Evolutionary conservation across 2,888 invertebrate species (phyloP).

Genomic region (Neoitamus cyanurus): DNA sequence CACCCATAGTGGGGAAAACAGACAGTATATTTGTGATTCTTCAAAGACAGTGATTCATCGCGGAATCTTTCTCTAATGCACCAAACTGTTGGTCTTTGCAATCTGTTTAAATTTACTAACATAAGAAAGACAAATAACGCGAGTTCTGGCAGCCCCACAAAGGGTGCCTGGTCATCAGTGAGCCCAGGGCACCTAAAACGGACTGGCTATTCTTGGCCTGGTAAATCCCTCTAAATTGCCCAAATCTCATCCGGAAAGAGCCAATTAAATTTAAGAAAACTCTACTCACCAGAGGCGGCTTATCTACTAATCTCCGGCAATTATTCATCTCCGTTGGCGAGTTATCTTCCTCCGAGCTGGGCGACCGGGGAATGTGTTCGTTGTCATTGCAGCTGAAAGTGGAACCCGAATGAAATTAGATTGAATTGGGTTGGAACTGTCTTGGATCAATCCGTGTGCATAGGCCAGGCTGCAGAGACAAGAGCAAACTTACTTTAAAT

Average conservation of each 20-base stretch:
- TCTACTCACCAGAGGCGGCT: slow-evolving; percentile 75
- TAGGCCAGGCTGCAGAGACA: neutral
- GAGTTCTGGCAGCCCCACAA: neutral
- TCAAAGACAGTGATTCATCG: too few species aligned
- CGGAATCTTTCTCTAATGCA: neutral
- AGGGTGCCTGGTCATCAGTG: neutral
- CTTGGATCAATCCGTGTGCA: neutral
- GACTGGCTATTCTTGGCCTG: neutral
- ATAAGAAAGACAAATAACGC: neutral
- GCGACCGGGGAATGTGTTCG: slow-evolving; percentile 60
- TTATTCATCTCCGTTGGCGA: slow-evolving; percentile 89
- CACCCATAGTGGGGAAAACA: too few species aligned
- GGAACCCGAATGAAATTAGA: neutral
- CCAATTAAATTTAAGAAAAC: slow-evolving; percentile 1
- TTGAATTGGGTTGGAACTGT: neutral
- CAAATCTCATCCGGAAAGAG: neutral
- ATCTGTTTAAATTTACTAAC: neutral
- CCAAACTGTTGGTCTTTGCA: neutral
- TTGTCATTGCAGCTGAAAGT: slow-evolving; percentile 52
- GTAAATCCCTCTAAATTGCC: neutral
- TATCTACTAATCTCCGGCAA: slow-evolving; percentile 83
- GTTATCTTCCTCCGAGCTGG: slow-evolving; percentile 86
- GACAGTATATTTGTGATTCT: too few species aligned
- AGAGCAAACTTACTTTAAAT: slow-evolving; percentile 53
- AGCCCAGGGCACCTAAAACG: neutral